A percentile compares a stretch with the other conserved stretches of the same genome.
phyloP scores from a whole-genome alignment of 1,140 invertebrate species.

The Cyclargus thomasi region DNA sequence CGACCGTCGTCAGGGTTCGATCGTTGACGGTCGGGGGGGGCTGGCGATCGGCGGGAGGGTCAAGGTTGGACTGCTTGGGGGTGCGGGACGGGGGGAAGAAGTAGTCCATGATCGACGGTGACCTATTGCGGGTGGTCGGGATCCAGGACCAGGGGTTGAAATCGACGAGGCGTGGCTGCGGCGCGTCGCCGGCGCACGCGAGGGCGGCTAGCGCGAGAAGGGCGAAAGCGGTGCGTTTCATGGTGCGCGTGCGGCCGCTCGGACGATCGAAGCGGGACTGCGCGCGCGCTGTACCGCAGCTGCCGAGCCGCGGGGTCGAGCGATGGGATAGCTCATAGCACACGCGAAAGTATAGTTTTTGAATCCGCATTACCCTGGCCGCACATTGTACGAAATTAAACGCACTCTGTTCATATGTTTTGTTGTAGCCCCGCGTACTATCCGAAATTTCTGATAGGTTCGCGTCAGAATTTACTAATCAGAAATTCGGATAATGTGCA shows the following conservation, averaged over 20 bases:
- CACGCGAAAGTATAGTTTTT: constrained; percentile 31
- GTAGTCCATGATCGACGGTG: constrained; percentile 71
- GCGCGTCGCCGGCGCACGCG: constrained; percentile 40
- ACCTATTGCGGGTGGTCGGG: constrained; percentile 59
- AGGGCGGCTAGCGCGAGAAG: constrained; percentile 54
- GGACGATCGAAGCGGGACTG: constrained; percentile 61
- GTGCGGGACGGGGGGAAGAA: constrained; percentile 71
- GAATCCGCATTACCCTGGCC: constrained; percentile 2
- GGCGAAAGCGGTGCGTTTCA: constrained; percentile 46
- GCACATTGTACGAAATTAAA: no score
- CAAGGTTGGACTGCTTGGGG: constrained; percentile 65
- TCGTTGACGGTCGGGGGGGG: constrained; percentile 48
- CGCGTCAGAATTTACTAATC: no score
- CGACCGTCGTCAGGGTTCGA: constrained; percentile 41
- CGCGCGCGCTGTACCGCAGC: constrained; percentile 39
- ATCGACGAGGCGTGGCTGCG: constrained; percentile 54
- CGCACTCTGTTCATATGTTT: no score
- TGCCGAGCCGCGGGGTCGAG: constrained; percentile 46
- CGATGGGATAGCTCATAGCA: constrained; percentile 33
- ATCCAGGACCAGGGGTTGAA: constrained; percentile 70
- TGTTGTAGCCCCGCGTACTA: no score
- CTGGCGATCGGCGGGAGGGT: constrained; percentile 52
- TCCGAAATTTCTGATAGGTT: no score
- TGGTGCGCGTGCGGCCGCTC: constrained; percentile 63
- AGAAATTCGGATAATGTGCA: no score